Evolutionary conservation across 2,888 invertebrate species (phyloP), one percentile per base, ranked within the genome.

Genomic region (Proisotoma minuta): DNA sequence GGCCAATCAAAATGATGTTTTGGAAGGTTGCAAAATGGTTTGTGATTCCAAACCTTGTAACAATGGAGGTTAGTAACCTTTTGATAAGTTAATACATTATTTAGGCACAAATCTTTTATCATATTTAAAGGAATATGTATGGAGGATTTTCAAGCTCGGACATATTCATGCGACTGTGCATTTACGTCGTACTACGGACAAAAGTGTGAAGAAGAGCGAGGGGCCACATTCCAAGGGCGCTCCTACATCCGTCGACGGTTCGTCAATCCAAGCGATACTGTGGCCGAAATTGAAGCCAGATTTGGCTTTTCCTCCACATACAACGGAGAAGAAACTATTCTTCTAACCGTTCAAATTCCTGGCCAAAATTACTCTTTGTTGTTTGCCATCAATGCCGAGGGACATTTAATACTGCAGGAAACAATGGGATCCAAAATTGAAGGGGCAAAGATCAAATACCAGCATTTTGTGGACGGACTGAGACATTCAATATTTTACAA

Each of bases 171-270:
- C 75, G 87, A 92, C 71, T 94, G 93, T 73, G 89, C 91, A 73
- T 84, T 88, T 65, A 93, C 93, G 0, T 93, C 92, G 61, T 94
- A 92, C 76, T 87, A 89, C 71, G 93, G 93, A 15, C 90, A 91
- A 73, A 85, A 86, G 74, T 93, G 93, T 75, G 86, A 87, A 71
- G 90, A 91, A 78, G 91, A 93, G 77, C 91, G 91, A 76, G 93
- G 91, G 0, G 92, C 91, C 0, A 89, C 89, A 75, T 93, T 93
- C 73, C 88, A 88, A 71, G 92, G 92, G 0, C 89, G 91, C 75
- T 90, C 91, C 20, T 87, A 87, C 65, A 78, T 93, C 40, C 87
- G 88, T 75, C 82, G 91, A 52, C 87, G 87, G 43, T 91, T 89
- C 76, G 82, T 48, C n/a, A 63, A 67, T 12, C 43, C 63, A 10